These are phyloP conservation scores for Onthophagus taurus DNA, from an alignment of 1,140 invertebrate genomes.

Conservation along the genomic window DNA sequence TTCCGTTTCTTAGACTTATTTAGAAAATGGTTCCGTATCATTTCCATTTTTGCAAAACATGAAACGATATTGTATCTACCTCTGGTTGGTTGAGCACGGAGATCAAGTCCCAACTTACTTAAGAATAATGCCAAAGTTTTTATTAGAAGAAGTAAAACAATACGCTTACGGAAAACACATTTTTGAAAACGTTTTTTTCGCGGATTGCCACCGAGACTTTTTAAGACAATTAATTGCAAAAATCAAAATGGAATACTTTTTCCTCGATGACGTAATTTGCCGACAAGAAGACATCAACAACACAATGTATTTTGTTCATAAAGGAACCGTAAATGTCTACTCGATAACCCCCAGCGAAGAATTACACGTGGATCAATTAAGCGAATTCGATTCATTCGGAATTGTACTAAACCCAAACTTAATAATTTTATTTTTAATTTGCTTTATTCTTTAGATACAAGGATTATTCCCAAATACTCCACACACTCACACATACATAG, in stretches of 20 bases:
- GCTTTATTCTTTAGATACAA: slow-evolving; percentile 14
- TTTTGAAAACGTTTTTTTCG: slow-evolving; percentile 32
- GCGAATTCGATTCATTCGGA: slow-evolving; percentile 17
- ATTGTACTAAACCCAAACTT: slow-evolving; percentile 9
- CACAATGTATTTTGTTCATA: slow-evolving; percentile 40
- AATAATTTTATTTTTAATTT: not conserved
- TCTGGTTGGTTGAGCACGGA: slow-evolving; percentile 36
- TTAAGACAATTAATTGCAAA: slow-evolving; percentile 36
- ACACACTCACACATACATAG: slow-evolving; percentile 18
- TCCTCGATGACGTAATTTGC: slow-evolving; percentile 37
- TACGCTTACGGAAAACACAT: slow-evolving; percentile 18
- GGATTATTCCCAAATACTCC: slow-evolving; percentile 17
- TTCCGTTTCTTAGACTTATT: slow-evolving; percentile 28
- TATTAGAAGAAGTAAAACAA: slow-evolving; percentile 32
- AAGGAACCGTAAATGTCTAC: slow-evolving; percentile 29
- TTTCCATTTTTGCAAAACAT: slow-evolving; percentile 29
- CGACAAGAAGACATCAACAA: slow-evolving; percentile 38
- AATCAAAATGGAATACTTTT: slow-evolving; percentile 34
- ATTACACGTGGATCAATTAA: slow-evolving; percentile 15
- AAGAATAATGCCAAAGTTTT: slow-evolving; percentile 28
- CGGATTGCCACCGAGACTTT: slow-evolving; percentile 36
- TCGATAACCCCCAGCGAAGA: slow-evolving; percentile 9
- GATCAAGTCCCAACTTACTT: slow-evolving; percentile 35
- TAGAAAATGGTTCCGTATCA: slow-evolving; percentile 39
- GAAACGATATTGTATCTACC: slow-evolving; percentile 34